These are phyloP conservation scores for Amiota communis DNA, from an alignment of 2,888 invertebrate species.

Conservation along the genomic window DNA sequence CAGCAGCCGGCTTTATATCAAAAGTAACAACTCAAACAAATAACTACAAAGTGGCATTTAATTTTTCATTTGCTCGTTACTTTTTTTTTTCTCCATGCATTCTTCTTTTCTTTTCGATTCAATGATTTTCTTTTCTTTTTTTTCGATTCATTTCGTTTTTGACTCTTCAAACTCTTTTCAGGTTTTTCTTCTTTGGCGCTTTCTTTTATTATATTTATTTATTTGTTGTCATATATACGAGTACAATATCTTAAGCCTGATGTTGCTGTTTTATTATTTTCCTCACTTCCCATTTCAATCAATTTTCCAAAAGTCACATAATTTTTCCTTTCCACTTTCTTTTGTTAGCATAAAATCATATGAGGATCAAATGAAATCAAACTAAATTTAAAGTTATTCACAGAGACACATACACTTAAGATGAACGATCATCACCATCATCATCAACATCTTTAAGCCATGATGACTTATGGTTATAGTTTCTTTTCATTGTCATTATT, in stretches of 20 bases:
- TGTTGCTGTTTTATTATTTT: not conserved
- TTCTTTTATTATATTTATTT: not conserved
- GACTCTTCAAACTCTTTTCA: constrained; percentile 2
- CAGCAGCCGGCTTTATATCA: constrained; percentile 20
- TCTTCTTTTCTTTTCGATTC: not conserved
- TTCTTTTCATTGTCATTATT: no score
- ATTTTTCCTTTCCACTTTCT: no score
- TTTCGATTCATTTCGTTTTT: not conserved
- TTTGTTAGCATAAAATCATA: no score
- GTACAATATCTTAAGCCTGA: not conserved
- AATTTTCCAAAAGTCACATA: not conserved
- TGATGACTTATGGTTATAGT: no score
- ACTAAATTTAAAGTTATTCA: no score
- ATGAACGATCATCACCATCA: no score
- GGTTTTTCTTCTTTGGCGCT: not conserved
- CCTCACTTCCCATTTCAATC: not conserved
- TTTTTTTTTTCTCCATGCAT: constrained; percentile 7
- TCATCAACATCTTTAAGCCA: no score
- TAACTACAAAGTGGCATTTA: constrained; percentile 16
- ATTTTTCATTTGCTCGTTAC: constrained; percentile 22
- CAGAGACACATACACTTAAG: no score
- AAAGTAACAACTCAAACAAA: constrained; percentile 9
- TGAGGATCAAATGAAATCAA: no score
- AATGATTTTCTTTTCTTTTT: not conserved
- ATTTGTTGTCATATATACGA: not conserved